Conservation (phyloP, 2,888 invertebrate genomes). For the Labia minor region DNA sequence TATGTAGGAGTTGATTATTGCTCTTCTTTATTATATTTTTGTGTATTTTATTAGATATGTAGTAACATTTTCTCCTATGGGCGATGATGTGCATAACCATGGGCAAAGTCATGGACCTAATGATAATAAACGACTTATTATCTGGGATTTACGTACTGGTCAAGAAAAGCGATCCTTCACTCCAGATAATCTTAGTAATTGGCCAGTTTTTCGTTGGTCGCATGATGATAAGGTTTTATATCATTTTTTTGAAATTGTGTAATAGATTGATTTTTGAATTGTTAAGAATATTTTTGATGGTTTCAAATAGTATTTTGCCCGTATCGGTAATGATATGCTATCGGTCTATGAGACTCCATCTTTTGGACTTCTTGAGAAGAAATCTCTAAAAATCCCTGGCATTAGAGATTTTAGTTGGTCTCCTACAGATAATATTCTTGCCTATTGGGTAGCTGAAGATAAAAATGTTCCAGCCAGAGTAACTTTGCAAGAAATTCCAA, state of each 20-base stretch:
- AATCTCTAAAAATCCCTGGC: constrained; percentile 81
- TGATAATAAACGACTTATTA: constrained; percentile 73
- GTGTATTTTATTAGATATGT: constrained; percentile 51
- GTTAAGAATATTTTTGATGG: too few species aligned
- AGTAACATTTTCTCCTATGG: constrained; percentile 83
- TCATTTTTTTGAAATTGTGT: too few species aligned
- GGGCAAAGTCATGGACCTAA: constrained; percentile 35
- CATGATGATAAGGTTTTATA: constrained; percentile 62
- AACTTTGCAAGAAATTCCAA: constrained; percentile 83
- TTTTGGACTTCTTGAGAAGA: constrained; percentile 86
- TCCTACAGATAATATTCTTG: constrained; percentile 88
- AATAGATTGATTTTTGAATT: too few species aligned
- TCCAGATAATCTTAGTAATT: constrained; percentile 58
- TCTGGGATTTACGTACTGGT: constrained; percentile 96
- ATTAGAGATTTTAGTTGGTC: constrained; percentile 97
- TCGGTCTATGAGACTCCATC: constrained; percentile 95
- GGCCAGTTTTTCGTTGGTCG: constrained; percentile 97
- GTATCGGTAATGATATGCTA: constrained; percentile 70
- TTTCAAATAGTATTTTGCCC: constrained; percentile 60
- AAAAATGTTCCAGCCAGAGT: constrained; percentile 94
- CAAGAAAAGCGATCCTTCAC: constrained; percentile 84
- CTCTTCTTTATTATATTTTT: too few species aligned
- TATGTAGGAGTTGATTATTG: too few species aligned
- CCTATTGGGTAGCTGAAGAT: constrained; percentile 97
- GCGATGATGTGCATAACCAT: constrained; percentile 41